phyloP scores from a whole-genome alignment of 92 coral and sea anemone genomes.

The Epizoanthus fatuus region DNA sequence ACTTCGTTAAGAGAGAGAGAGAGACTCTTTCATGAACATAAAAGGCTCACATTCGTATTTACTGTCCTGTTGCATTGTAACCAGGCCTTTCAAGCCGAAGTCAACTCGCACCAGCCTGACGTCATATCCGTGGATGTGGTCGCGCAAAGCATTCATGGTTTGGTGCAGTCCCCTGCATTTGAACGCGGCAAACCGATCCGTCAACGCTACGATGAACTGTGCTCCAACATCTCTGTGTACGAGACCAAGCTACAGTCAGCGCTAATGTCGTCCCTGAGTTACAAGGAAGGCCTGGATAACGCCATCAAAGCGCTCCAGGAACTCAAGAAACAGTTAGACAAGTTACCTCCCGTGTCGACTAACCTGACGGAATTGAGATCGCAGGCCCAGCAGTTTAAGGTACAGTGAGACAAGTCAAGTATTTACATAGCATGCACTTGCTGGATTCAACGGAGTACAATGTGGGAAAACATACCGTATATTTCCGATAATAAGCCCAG shows the following conservation, averaged over 20 bases:
- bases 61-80: not conserved
- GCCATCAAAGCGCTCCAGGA: constrained; percentile 87
- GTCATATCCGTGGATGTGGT: constrained; percentile 92
- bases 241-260: constrained; percentile 92
- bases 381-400: constrained; percentile 97
- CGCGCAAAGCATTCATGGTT: constrained; percentile 92
- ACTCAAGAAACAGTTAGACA: constrained; percentile 87
- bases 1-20: too few relatives aligned
- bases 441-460: too few relatives aligned
- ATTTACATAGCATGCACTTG: not conserved
- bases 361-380: constrained; percentile 81
- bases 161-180: constrained; percentile 73
- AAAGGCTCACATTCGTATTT: not conserved
- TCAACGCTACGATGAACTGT: constrained; percentile 93
- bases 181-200: constrained; percentile 89
- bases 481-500: too few relatives aligned
- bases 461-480: too few relatives aligned
- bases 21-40: too few relatives aligned
- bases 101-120: constrained; percentile 93
- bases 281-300: constrained; percentile 93
- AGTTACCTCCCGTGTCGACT: constrained; percentile 87
- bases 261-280: constrained; percentile 86
- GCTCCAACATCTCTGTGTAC: constrained; percentile 86
- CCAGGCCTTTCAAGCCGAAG: constrained; percentile 92
- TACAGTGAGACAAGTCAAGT: constrained; percentile 6